Percentiles rank a stretch among this genome's conserved stretches.
phyloP scores from a whole-genome alignment of 2,888 invertebrate species.

The Elaeidobius kamerunicus region DNA sequence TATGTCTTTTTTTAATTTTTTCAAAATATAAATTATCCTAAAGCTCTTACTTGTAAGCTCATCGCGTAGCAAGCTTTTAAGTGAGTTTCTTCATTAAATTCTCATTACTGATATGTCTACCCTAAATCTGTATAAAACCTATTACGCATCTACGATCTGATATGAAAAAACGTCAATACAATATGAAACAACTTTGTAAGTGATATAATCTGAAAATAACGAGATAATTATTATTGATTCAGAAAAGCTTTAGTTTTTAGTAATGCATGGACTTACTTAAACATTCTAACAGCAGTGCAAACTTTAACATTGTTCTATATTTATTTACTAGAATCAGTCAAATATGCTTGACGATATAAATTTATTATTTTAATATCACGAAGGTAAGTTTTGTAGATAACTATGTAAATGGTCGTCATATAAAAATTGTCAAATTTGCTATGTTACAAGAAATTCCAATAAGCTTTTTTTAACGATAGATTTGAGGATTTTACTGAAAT shows the following conservation, averaged over 20 bases:
- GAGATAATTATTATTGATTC: conserved; percentile 3
- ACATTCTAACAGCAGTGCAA: conserved; percentile 46
- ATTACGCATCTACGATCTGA: background rate
- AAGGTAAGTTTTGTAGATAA: conserved; percentile 37
- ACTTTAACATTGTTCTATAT: conserved; percentile 40
- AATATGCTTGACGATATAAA: conserved; percentile 35
- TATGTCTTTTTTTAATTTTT: too few species aligned
- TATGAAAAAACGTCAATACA: background rate
- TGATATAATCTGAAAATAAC: conserved; percentile 31
- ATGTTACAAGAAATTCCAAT: too few species aligned
- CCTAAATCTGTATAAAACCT: conserved; percentile 1
- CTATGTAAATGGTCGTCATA: conserved; percentile 23
- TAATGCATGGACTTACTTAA: conserved; percentile 40
- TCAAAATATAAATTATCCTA: too few species aligned
- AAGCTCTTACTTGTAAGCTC: too few species aligned
- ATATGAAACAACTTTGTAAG: background rate
- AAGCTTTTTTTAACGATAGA: too few species aligned
- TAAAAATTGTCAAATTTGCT: too few species aligned
- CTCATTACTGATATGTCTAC: background rate
- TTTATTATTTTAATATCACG: conserved; percentile 48
- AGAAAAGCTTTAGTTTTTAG: conserved; percentile 31
- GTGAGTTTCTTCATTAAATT: background rate
- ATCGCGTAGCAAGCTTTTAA: background rate
- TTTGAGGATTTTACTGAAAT: too few species aligned
- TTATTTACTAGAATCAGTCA: conserved; percentile 45